Percentiles rank a stretch among this genome's conserved stretches.
phyloP scores from a whole-genome alignment of 2,113 vertebrate genomes.

The Cinclus cinclus region DNA sequence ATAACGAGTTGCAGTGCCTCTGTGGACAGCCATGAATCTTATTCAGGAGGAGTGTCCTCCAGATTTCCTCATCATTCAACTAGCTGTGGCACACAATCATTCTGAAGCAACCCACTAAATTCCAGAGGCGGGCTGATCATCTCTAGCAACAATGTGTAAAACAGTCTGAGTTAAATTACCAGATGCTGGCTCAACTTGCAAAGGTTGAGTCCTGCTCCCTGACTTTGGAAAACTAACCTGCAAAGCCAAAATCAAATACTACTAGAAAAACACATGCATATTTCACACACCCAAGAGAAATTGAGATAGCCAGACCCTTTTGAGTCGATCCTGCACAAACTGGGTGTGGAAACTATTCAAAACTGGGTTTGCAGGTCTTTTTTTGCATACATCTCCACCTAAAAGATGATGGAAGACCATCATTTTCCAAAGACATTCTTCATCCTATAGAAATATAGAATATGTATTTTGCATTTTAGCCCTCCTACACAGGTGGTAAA shows the following conservation, averaged over 20 bases:
- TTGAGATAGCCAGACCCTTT: background rate
- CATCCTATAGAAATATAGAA: background rate
- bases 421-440: background rate
- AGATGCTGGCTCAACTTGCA: background rate
- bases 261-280: background rate
- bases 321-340: background rate
- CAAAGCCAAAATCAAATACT: background rate
- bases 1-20: background rate
- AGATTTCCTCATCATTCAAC: slow-evolving; percentile 14
- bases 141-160: background rate
- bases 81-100: background rate
- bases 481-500: background rate
- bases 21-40: background rate
- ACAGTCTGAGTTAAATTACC: background rate
- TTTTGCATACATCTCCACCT: background rate
- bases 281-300: background rate
- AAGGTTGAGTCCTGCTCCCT: background rate
- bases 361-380: background rate
- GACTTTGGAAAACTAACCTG: background rate
- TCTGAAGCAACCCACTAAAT: background rate
- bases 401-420: background rate
- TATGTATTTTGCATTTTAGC: background rate
- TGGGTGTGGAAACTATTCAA: background rate
- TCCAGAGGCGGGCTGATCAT: background rate
- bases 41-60: background rate